These are phyloP conservation scores for Himantopus leucocephalus DNA, from an alignment of 2,113 vertebrate species.

Conservation along the genomic window DNA sequence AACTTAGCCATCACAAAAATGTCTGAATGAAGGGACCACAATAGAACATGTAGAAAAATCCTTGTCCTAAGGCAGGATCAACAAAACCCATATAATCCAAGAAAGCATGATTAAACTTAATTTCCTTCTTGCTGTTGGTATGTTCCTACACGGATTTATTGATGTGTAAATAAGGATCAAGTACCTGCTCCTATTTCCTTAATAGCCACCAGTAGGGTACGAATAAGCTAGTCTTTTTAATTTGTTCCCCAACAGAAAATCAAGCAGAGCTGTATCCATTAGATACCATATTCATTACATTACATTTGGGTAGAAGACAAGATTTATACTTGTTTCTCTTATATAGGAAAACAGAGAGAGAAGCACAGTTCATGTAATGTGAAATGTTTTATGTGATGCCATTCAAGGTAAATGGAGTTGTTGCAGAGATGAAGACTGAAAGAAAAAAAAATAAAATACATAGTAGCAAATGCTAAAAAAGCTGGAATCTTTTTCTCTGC, in stretches of 20 bases:
- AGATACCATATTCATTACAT: not conserved
- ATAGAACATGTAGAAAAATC: not conserved
- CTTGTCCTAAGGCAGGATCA: not conserved
- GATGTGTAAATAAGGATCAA: not conserved
- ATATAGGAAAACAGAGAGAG: not conserved
- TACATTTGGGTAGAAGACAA: not conserved
- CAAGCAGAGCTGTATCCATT: not conserved
- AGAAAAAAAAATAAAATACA: not conserved
- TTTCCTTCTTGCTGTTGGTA: not conserved
- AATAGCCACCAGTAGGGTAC: fast-evolving
- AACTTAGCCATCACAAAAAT: not conserved
- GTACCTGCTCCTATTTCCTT: not conserved
- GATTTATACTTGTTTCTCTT: not conserved
- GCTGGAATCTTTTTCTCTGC: not conserved
- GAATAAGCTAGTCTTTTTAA: not conserved
- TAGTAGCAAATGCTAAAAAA: not conserved
- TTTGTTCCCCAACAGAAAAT: not conserved
- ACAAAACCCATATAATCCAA: not conserved
- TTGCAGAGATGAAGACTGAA: not conserved
- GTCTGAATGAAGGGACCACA: not conserved
- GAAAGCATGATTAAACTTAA: not conserved
- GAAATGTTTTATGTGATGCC: not conserved
- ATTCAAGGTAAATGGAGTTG: not conserved
- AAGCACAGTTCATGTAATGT: not conserved
- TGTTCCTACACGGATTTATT: not conserved